Percentiles rank a stretch among this genome's conserved stretches.
Conservation (phyloP, 2,113 vertebrate genomes). For the Dermatemys mawii region DNA sequence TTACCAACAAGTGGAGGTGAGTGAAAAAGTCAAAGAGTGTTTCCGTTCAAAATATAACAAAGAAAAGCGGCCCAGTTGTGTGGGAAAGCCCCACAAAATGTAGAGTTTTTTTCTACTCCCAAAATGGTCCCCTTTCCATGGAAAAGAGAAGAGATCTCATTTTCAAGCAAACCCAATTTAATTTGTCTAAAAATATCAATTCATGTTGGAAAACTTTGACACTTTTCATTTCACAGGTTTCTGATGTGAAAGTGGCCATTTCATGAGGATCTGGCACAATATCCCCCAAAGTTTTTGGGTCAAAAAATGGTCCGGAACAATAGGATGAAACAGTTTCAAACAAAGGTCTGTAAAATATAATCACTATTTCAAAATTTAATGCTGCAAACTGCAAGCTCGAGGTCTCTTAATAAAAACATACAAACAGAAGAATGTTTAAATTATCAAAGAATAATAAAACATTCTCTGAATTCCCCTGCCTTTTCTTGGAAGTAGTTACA, state of each 20-base stretch:
- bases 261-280: neutral
- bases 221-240: neutral
- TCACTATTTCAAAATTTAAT: neutral
- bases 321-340: neutral
- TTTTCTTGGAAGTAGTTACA: slow-evolving; percentile 64
- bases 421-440: slow-evolving; percentile 37
- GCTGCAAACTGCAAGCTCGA: neutral
- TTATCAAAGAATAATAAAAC: slow-evolving; percentile 56
- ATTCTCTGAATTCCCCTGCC: slow-evolving; percentile 60
- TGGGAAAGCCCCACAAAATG: neutral
- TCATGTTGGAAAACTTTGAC: neutral
- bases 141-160: neutral
- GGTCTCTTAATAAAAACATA: slow-evolving; percentile 28
- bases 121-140: neutral
- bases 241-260: neutral
- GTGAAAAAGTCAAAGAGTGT: neutral
- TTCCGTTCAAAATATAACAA: slow-evolving; percentile 10
- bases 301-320: neutral
- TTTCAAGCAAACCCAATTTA: slow-evolving; percentile 19
- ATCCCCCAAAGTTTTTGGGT: neutral
- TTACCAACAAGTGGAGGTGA: neutral
- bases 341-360: neutral
- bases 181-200: neutral
- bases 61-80: neutral
- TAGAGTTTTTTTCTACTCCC: neutral